phyloP scores from a whole-genome alignment of 2,113 vertebrate genomes.

The pig (Sus scrofa) region DNA sequence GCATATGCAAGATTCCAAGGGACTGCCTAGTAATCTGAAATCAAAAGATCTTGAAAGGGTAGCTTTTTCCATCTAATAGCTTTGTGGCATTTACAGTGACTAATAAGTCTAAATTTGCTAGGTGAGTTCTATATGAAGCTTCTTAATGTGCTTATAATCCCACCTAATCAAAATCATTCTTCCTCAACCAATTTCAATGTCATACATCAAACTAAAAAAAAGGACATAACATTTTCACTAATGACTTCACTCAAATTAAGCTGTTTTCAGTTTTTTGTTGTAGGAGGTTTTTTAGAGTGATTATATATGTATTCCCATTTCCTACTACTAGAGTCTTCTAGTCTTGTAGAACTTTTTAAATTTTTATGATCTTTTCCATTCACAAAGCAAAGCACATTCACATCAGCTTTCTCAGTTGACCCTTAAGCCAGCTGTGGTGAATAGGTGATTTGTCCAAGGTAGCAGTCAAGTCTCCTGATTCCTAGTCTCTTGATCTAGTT shows the following conservation, averaged over 20 bases:
- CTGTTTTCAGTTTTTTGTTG: neutral
- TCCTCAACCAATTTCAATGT: neutral
- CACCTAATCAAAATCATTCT: neutral
- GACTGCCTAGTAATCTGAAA: neutral
- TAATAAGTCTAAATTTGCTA: neutral
- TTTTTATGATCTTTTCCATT: conserved; percentile 41
- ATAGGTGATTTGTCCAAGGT: neutral
- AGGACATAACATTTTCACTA: conserved; percentile 10
- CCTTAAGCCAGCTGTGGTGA: neutral
- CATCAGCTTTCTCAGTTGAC: neutral
- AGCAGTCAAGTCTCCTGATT: neutral
- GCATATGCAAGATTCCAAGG: neutral
- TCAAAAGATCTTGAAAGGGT: neutral
- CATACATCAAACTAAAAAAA: conserved; percentile 8
- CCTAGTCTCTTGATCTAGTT: neutral
- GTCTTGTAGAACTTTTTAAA: neutral
- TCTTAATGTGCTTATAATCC: neutral
- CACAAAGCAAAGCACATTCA: neutral
- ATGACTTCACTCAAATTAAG: neutral
- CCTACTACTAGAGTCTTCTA: neutral
- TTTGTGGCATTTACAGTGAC: neutral
- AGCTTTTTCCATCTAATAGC: neutral
- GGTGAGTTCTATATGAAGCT: neutral
- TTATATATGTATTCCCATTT: neutral
- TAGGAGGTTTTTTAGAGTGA: neutral